Conservation (phyloP, 2,888 invertebrate genomes). For the Drosophila antonietae region DNA sequence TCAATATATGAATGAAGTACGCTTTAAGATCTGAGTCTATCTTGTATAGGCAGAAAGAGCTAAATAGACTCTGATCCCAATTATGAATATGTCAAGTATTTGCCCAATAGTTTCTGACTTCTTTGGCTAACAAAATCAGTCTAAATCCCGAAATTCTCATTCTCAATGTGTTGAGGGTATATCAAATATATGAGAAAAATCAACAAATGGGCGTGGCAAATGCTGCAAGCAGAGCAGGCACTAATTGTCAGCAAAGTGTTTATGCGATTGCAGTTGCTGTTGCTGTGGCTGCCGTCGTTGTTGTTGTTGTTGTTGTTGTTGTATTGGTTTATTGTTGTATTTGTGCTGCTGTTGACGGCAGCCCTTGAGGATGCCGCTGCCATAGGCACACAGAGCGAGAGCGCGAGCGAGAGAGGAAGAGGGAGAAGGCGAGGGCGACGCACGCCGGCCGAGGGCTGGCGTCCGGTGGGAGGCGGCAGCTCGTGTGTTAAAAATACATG, state of each 20-base stretch:
- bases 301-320: slow-evolving; percentile 22
- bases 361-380: slow-evolving; percentile 50
- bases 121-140: background rate
- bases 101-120: too few species aligned
- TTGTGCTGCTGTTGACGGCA: slow-evolving; percentile 32
- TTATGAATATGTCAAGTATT: too few species aligned
- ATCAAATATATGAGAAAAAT: background rate
- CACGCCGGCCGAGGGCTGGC: background rate
- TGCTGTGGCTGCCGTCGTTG: slow-evolving; percentile 1
- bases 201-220: slow-evolving; percentile 33
- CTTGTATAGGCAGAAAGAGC: too few species aligned
- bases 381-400: slow-evolving; percentile 9
- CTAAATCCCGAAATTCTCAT: background rate
- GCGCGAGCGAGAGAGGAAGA: background rate
- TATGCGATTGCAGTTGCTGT: slow-evolving; percentile 52
- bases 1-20: too few species aligned
- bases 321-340: slow-evolving; percentile 15
- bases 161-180: background rate
- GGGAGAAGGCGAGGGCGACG: background rate
- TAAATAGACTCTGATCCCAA: background rate
- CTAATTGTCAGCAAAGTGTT: slow-evolving; percentile 71
- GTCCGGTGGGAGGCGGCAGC: slow-evolving; percentile 27
- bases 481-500: slow-evolving; percentile 70
- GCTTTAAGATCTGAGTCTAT: too few species aligned
- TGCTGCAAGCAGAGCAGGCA: slow-evolving; percentile 53